A percentile compares a stretch with the other conserved stretches of the same genome.
Evolutionary conservation across 2,888 invertebrate genomes (phyloP).

Genomic region (Cheilosia variabilis): DNA sequence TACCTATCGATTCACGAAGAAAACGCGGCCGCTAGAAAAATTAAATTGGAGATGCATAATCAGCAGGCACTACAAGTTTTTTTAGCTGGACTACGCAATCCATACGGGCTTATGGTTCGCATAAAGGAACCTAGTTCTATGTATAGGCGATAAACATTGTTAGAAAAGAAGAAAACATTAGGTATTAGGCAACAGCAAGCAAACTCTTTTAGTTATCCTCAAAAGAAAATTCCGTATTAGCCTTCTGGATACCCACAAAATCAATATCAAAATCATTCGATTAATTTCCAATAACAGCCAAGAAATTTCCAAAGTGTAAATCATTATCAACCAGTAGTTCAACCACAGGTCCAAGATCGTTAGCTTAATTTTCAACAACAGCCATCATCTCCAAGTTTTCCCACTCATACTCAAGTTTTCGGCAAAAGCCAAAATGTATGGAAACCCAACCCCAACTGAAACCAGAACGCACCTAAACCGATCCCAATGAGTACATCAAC

Average conservation of each 20-base stretch:
- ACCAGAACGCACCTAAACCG: conserved; percentile 9
- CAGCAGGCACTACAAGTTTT: conserved; percentile 17
- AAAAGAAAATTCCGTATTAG: neutral
- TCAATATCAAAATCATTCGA: neutral
- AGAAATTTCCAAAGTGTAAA: neutral
- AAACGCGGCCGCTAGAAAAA: conserved; percentile 9
- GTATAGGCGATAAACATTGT: conserved; percentile 32
- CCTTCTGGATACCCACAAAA: neutral
- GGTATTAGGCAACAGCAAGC: conserved; percentile 22
- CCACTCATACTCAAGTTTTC: conserved; percentile 36
- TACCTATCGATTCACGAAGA: conserved; percentile 17
- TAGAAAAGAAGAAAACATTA: conserved; percentile 31
- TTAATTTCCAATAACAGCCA: neutral
- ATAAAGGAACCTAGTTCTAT: conserved; percentile 10
- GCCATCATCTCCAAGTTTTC: conserved; percentile 7
- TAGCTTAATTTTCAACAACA: conserved; percentile 14
- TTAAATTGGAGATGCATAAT: conserved; percentile 46
- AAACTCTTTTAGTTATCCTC: neutral
- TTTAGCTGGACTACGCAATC: conserved; percentile 21
- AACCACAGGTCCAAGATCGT: conserved; percentile 6
- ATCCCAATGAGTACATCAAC: conserved; percentile 34
- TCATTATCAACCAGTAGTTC: neutral
- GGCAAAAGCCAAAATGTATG: conserved; percentile 43
- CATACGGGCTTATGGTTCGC: conserved; percentile 21
- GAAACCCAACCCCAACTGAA: conserved; percentile 25